phyloP scores from a whole-genome alignment of 2,797 vertebrate genomes.

The Rhinichthys osculus region DNA sequence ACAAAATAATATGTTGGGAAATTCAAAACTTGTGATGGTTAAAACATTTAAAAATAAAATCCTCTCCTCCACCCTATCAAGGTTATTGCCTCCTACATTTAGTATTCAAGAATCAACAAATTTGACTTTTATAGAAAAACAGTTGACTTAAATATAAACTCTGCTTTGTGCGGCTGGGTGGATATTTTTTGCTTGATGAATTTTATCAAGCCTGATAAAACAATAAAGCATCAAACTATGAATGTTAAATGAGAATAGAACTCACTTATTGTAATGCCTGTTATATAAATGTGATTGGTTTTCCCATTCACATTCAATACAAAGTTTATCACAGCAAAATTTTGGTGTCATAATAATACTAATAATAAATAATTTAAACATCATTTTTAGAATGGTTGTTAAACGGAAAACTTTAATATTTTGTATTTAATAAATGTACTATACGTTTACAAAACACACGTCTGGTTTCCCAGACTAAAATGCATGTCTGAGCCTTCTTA shows the following conservation, averaged over 20 bases:
- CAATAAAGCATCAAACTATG: background rate
- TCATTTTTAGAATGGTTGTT: background rate
- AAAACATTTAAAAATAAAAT: background rate
- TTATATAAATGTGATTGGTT: background rate
- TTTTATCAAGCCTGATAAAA: background rate
- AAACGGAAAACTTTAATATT: background rate
- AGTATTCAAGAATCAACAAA: background rate
- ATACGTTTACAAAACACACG: background rate
- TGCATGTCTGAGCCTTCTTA: background rate
- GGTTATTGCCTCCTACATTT: background rate
- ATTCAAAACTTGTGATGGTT: background rate
- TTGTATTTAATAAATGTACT: no score
- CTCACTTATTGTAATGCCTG: background rate
- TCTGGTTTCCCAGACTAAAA: background rate
- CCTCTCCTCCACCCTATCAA: background rate
- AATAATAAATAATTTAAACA: background rate
- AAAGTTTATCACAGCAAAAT: background rate
- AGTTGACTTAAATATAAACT: background rate
- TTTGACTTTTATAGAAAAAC: background rate
- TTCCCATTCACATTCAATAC: background rate
- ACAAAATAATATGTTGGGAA: background rate
- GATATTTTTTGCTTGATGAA: background rate
- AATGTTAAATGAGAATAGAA: background rate
- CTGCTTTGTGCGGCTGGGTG: background rate
- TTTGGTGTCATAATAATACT: background rate